These are phyloP conservation scores for Eupithecia dodoneata DNA, from an alignment of 2,888 invertebrate species.

Conservation along the genomic window DNA sequence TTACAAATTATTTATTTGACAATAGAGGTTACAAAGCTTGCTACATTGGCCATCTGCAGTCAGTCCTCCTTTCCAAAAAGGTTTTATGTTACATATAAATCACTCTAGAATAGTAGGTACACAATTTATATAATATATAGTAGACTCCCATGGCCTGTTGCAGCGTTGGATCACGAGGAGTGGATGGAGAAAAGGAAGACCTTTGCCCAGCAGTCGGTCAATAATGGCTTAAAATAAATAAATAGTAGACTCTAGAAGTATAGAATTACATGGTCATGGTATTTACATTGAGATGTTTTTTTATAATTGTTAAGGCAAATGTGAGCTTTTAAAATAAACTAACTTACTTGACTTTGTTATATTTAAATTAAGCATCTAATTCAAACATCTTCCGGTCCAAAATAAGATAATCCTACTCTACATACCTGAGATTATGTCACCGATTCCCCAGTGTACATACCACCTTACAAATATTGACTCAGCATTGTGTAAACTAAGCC, in stretches of 20 bases:
- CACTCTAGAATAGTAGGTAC: background rate
- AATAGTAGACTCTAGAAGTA: background rate
- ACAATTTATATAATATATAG: too few species aligned
- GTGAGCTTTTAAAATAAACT: background rate
- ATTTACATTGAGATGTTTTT: background rate
- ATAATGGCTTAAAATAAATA: too few species aligned
- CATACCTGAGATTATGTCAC: slow-evolving; percentile 63
- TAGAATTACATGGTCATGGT: background rate
- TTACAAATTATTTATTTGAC: background rate
- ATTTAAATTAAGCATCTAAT: background rate
- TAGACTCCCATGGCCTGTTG: too few species aligned
- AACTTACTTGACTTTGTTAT: background rate
- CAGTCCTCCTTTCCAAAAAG: too few species aligned
- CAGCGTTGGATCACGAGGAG: too few species aligned
- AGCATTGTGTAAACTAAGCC: slow-evolving; percentile 66
- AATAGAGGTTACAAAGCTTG: background rate
- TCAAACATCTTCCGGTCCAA: slow-evolving; percentile 53
- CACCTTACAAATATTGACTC: slow-evolving; percentile 73
- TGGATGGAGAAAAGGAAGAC: too few species aligned
- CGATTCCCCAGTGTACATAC: slow-evolving; percentile 52
- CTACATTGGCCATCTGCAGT: too few species aligned
- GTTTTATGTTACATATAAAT: background rate
- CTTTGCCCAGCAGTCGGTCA: too few species aligned
- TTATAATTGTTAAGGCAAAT: background rate
- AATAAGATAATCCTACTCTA: slow-evolving; percentile 67